phyloP scores from a whole-genome alignment of 1,140 invertebrate species.

The Trichomalopsis sarcophagae region DNA sequence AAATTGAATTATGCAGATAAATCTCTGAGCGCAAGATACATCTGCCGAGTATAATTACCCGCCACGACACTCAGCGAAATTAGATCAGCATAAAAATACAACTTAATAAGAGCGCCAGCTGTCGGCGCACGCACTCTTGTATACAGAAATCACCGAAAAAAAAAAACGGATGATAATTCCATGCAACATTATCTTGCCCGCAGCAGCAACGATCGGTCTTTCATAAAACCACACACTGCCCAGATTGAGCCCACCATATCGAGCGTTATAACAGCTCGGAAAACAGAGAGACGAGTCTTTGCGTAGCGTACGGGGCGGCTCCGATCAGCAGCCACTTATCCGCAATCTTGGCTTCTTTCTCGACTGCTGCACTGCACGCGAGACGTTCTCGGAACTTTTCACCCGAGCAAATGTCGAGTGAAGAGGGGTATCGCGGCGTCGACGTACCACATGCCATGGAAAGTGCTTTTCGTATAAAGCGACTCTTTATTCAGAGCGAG shows the following conservation, averaged over 20 bases:
- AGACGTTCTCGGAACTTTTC: conserved; percentile 41
- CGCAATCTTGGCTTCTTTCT: conserved; percentile 6
- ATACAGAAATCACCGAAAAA: neutral
- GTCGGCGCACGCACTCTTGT: no score
- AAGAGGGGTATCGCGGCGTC: neutral
- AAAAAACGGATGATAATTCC: neutral
- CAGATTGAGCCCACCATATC: conserved; percentile 17
- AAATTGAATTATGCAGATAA: no score
- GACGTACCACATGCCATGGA: neutral
- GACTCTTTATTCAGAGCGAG: neutral
- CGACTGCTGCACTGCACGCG: neutral
- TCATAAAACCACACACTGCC: neutral
- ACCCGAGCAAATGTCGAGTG: conserved; percentile 23
- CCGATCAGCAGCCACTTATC: conserved; percentile 36
- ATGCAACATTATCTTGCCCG: neutral
- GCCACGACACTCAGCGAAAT: no score
- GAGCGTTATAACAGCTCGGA: neutral
- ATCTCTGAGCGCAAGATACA: no score
- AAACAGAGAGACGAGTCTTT: conserved; percentile 6
- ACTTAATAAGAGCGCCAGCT: no score
- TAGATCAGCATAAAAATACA: no score
- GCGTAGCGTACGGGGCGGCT: neutral
- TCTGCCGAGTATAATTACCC: no score
- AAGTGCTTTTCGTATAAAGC: conserved; percentile 5
- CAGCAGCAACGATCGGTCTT: neutral